Base-by-base conservation (phyloP, 2,888 invertebrate species). In the Aphidoletes aphidimyza region DNA sequence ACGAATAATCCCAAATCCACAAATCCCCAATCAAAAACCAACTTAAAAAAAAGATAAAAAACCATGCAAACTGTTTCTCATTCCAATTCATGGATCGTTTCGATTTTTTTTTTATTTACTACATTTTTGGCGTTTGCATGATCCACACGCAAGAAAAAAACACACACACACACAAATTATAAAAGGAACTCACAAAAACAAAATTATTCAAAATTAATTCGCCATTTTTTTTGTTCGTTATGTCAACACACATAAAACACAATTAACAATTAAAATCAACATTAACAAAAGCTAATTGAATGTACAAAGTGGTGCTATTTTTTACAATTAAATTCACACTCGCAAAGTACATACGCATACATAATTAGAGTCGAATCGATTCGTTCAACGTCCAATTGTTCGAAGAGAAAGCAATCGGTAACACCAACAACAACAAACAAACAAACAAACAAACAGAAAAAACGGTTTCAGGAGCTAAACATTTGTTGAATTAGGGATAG, bases 281-380 rank as follows among this genome's bases (percentile, higher is more conserved):
- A 69, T 30, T n/a, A n/a, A 69, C 69, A 69, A 34, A 54, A 11
- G 26, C 54, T 26, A 69, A 69, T n/a, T 69, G 34, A 69, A 69
- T 69, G 69, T 69, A 69, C 69, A 69, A 69, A 69, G 69, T 69
- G 69, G 69, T 69, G 69, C 69, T 69, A 69, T 69, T 69, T 54
- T 69, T 69, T 69, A 69, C 69, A 69, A 69, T 69, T 69, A 30
- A 69, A 69, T n/a, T 69, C 69, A 69, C 69, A 69, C 69, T 69
- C 26, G 69, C 69, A 69, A 69, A 69, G 30, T 26, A 69, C 69
- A 69, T 69, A 30, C 69, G 17, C 69, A 34, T 69, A 30, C 26
- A 30, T 69, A 11, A 9, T 5, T 69, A 30, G 69, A 30, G 9
- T 14, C 14, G 54, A n/a, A 54, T 54, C 54, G n/a, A 9, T 42